phyloP scores from a whole-genome alignment of 35 echinoderm and acorn worm genomes.

The Lytechinus variegatus region DNA sequence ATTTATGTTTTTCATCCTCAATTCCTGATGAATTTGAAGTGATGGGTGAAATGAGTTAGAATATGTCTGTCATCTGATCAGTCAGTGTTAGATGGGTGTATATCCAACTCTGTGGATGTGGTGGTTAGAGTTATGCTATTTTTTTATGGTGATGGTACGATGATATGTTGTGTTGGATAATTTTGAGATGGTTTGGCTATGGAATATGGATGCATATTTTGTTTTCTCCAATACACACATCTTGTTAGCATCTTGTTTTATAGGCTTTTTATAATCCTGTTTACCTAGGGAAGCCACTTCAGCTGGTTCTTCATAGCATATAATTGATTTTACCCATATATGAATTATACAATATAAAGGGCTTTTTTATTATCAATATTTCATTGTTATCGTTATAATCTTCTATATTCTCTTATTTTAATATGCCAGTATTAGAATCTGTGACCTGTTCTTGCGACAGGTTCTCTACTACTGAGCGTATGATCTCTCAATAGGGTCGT shows the following conservation, averaged over 20 bases:
- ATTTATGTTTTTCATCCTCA: background rate
- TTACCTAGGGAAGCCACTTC: too few relatives aligned
- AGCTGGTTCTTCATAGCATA: too few relatives aligned
- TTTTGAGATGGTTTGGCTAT: background rate
- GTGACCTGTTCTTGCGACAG: too few relatives aligned
- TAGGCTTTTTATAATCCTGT: too few relatives aligned
- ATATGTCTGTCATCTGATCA: background rate
- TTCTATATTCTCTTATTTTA: too few relatives aligned
- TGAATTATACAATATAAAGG: too few relatives aligned
- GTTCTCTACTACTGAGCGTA: too few relatives aligned
- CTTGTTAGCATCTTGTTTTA: background rate
- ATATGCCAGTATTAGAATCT: too few relatives aligned
- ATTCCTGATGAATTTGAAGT: background rate
- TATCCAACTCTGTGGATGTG: background rate
- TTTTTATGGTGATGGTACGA: background rate
- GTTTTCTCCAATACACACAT: background rate
- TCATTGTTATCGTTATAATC: too few relatives aligned
- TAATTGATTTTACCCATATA: too few relatives aligned
- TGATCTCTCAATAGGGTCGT: too few relatives aligned
- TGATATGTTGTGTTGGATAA: background rate
- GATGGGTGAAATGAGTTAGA: background rate
- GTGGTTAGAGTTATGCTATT: background rate
- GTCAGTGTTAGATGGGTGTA: background rate
- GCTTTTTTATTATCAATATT: too few relatives aligned
- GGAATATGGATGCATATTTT: background rate